These are phyloP conservation scores for Terebella lapidaria DNA, from an alignment of 2,888 invertebrate species.

Conservation along the genomic window DNA sequence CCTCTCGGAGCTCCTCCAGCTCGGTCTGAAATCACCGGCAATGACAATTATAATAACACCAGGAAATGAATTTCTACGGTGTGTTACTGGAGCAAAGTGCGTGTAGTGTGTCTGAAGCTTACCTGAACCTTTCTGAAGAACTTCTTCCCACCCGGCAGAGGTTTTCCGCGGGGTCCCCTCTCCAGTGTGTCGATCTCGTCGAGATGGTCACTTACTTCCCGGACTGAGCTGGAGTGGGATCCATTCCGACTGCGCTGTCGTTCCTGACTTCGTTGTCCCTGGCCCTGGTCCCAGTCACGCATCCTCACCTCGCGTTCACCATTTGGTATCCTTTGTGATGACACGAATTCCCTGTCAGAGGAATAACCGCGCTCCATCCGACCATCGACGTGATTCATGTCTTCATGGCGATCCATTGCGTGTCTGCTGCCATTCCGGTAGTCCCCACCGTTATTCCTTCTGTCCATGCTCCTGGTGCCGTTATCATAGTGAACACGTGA, in stretches of 20 bases:
- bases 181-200: not conserved
- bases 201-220: not conserved
- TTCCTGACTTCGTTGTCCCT: too few relatives aligned
- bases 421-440: too few relatives aligned
- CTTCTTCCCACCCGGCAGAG: not conserved
- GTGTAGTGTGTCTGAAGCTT: not conserved
- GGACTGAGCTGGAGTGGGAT: not conserved
- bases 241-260: not conserved
- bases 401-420: too few relatives aligned
- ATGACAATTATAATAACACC: not conserved
- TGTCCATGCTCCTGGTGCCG: too few relatives aligned
- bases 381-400: too few relatives aligned
- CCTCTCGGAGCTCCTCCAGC: slow-evolving; percentile 19
- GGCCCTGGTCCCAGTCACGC: too few relatives aligned
- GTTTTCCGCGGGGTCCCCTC: not conserved
- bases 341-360: too few relatives aligned
- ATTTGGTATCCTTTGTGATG: too few relatives aligned
- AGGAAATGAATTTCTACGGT: not conserved
- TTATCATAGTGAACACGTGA: too few relatives aligned
- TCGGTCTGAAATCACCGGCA: slow-evolving; percentile 9
- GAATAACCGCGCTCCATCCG: too few relatives aligned
- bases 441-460: too few relatives aligned
- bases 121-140: slow-evolving; percentile 4
- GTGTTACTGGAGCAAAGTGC: not conserved
- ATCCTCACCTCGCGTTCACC: too few relatives aligned